Evolutionary conservation across 1,140 invertebrate species (phyloP).

Genomic region (Musca domestica): DNA sequence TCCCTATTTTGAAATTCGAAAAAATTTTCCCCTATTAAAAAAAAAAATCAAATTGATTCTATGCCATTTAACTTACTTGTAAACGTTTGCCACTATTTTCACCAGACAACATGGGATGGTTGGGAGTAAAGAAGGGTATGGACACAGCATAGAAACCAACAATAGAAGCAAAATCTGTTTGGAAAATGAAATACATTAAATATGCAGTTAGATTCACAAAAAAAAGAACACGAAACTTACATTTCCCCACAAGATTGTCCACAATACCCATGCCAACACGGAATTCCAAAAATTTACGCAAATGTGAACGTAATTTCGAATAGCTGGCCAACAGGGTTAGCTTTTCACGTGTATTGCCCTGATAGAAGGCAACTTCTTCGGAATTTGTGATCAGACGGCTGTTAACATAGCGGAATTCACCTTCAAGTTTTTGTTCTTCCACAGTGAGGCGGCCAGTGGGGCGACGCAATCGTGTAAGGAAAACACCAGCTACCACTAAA

Average conservation of each 20-base stretch:
- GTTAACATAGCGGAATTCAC: slow-evolving; percentile 96
- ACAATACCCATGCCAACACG: slow-evolving; percentile 89
- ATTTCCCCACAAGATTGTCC: slow-evolving; percentile 96
- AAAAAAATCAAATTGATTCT: neutral
- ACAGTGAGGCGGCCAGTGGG: slow-evolving; percentile 86
- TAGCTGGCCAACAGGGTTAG: slow-evolving; percentile 84
- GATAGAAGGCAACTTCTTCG: slow-evolving; percentile 96
- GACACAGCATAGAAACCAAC: slow-evolving; percentile 95
- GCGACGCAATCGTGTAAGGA: slow-evolving; percentile 76
- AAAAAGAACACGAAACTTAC: slow-evolving; percentile 60
- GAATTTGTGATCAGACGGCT: slow-evolving; percentile 95
- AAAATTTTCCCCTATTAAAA: neutral
- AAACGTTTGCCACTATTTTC: slow-evolving; percentile 67
- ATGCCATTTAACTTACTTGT: slow-evolving; percentile 62
- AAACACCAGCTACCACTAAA: slow-evolving; percentile 76
- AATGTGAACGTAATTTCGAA: slow-evolving; percentile 83
- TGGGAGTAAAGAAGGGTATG: slow-evolving; percentile 82
- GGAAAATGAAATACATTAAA: slow-evolving; percentile 51
- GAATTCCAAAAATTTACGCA: slow-evolving; percentile 88
- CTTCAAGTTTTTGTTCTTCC: slow-evolving; percentile 93
- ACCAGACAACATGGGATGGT: slow-evolving; percentile 64
- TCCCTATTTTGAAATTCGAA: too few relatives aligned
- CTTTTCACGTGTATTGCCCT: slow-evolving; percentile 88
- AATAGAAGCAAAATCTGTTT: slow-evolving; percentile 89
- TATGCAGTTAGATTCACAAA: slow-evolving; percentile 13